These are phyloP conservation scores for Muscina levida DNA, from an alignment of 2,888 invertebrate genomes.

Conservation along the genomic window DNA sequence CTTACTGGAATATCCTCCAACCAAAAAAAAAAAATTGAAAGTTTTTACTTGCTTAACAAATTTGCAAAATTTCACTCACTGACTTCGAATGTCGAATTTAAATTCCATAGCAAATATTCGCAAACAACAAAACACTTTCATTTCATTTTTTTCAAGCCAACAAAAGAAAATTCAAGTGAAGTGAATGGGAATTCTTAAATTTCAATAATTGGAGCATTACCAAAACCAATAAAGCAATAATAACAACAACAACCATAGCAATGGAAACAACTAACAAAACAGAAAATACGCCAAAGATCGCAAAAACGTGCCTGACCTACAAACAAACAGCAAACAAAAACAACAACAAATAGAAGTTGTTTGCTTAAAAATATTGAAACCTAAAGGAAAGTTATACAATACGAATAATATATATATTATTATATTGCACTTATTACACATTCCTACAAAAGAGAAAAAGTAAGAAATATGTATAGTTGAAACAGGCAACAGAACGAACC, in stretches of 20 bases:
- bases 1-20: no score
- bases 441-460: no score
- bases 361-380: background rate
- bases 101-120: background rate
- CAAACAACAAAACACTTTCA: slow-evolving; percentile 37
- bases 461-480: no score
- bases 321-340: no score
- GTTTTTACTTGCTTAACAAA: no score
- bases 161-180: slow-evolving; percentile 27
- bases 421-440: no score
- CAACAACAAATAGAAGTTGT: background rate
- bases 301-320: slow-evolving; percentile 33
- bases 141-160: slow-evolving; percentile 37
- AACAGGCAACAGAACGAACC: no score
- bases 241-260: slow-evolving; percentile 14
- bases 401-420: no score
- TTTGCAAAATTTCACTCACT: slow-evolving; percentile 19
- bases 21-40: no score
- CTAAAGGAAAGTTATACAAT: no score
- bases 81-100: background rate
- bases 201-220: slow-evolving; percentile 60
- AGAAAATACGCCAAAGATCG: slow-evolving; percentile 11
- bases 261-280: no score
- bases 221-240: slow-evolving; percentile 49
- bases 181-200: slow-evolving; percentile 27